Conservation (phyloP, 1,140 invertebrate species). For the Rhopalosiphum padi region DNA sequence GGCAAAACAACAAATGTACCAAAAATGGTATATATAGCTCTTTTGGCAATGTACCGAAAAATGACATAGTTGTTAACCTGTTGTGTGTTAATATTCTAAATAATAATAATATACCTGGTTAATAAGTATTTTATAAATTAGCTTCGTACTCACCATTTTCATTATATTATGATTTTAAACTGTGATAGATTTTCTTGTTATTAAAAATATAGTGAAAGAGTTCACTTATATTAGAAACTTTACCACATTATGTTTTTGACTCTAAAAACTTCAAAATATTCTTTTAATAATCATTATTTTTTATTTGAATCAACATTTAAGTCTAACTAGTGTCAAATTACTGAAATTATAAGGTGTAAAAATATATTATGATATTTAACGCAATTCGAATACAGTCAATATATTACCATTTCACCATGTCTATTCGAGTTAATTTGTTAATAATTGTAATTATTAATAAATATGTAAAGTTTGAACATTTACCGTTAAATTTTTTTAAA, state of each 20-base stretch:
- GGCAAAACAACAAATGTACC: neutral
- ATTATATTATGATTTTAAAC: neutral
- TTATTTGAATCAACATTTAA: neutral
- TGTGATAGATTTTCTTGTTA: neutral
- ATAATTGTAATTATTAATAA: no score
- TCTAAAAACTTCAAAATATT: neutral
- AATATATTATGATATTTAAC: no score
- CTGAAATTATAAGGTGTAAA: no score
- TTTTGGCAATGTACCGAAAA: no score
- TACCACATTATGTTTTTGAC: neutral
- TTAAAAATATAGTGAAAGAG: neutral
- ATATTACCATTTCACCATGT: no score
- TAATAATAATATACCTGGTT: neutral
- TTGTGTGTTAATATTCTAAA: neutral
- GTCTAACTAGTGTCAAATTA: neutral
- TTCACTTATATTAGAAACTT: neutral
- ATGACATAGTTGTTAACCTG: no score
- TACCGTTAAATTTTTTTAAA: no score
- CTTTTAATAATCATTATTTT: no score
- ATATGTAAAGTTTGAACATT: neutral
- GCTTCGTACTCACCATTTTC: neutral
- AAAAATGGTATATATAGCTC: neutral
- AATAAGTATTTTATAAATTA: neutral
- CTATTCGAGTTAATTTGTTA: no score
- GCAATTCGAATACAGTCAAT: no score